A percentile compares a stretch with the other conserved stretches of the same genome.
Evolutionary conservation across 2,888 invertebrate species (phyloP).

Genomic region (Meta bourneti): DNA sequence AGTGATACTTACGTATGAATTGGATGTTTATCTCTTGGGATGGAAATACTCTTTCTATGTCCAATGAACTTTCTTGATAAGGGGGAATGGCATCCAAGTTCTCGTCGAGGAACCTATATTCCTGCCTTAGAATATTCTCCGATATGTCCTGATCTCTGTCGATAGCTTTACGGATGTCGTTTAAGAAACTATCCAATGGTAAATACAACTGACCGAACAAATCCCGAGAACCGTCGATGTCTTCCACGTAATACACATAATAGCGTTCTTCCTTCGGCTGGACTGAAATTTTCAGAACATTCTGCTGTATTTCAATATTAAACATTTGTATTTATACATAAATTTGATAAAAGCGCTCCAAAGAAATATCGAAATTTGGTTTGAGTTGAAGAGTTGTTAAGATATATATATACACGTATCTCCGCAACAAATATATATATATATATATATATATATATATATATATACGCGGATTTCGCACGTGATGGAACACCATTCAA

Average conservation of each 20-base stretch:
- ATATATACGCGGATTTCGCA: no score
- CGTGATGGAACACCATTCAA: no score
- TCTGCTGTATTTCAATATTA: no score
- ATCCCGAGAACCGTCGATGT: slow-evolving; percentile 69
- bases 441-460: no score
- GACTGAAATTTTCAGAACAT: slow-evolving; percentile 18
- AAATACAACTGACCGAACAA: slow-evolving; percentile 64
- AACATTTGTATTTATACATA: no score
- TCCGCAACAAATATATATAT: no score
- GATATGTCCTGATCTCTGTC: slow-evolving; percentile 50
- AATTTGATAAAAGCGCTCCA: no score
- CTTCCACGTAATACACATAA: slow-evolving; percentile 57
- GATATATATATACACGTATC: no score
- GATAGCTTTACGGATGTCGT: slow-evolving; percentile 47
- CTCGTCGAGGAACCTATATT: slow-evolving; percentile 71
- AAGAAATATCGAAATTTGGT: no score
- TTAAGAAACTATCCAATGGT: slow-evolving; percentile 38
- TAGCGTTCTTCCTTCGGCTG: slow-evolving; percentile 39
- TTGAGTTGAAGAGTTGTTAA: no score
- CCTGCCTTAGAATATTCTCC: slow-evolving; percentile 42
- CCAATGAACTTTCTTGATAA: slow-evolving; percentile 68
- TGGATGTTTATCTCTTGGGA: slow-evolving; percentile 77
- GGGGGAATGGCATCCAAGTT: slow-evolving; percentile 48
- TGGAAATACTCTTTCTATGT: slow-evolving; percentile 77
- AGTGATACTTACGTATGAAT: slow-evolving; percentile 49